Base-by-base conservation (phyloP, 2,888 invertebrate genomes). In the Hypomecis atomaria region DNA sequence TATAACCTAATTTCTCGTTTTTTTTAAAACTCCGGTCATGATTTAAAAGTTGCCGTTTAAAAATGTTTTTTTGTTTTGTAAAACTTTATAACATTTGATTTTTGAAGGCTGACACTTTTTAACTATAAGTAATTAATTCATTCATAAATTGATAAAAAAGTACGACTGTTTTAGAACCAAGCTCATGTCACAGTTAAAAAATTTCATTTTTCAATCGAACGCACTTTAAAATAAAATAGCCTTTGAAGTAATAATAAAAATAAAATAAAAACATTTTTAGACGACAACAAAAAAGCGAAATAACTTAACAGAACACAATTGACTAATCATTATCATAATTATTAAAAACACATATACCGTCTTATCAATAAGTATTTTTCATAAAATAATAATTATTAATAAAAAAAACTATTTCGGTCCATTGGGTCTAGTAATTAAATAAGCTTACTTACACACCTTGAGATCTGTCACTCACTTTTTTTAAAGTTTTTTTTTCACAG, bases 401-500 rank as follows among this genome's bases (percentile, higher is more conserved):
- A 76, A 77, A 71, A 23, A 59, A 62, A 64, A 71, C 76, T 81
- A 77, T 76, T 76, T 71, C 69, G 71, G 83, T 88, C 84, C 83
- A 78, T 84, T 78, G 77, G 73, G 83, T 87, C 87, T 84, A 80
- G 78, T 82, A 86, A 49, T 59, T 85, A 86, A 88, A 87, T 88
- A 84, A 84, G 79, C 33, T 42, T 50, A 86, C 81, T 83, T 83
- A 74, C 84, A 88, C 87, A 84, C 86, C 85, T 83, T 92, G 92
- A 92, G 92, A 92, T 92, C 92, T 85, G 87, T 89, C 90, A 88
- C 87, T 90, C 90, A 90, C 90, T 90, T 88, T 89, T 88, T 88
- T 86, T 79, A 77, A 76, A 74, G 75, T 84, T 79, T 83, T 86
- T 79, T 89, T 90, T 87, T 88, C 84, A 86, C 84, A 86, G 85